Conservation (phyloP, 2,797 vertebrate genomes). For the Acanthurus leucopareius region DNA sequence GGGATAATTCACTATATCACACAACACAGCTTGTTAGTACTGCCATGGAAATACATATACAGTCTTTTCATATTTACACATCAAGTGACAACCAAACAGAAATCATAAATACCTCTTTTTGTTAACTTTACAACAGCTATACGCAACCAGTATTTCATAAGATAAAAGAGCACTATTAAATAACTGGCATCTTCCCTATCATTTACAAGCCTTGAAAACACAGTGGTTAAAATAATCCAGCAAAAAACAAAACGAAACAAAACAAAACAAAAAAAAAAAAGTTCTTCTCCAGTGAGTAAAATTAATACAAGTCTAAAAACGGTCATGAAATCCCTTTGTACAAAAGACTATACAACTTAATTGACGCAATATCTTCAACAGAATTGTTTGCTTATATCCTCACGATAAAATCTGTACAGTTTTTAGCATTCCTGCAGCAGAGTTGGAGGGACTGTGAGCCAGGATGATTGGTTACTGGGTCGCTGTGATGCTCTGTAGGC, state of each 20-base stretch:
- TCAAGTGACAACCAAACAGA: constrained; percentile 85
- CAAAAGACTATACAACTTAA: constrained; percentile 92
- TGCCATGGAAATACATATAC: constrained; percentile 89
- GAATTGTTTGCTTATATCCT: constrained; percentile 73
- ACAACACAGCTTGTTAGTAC: constrained; percentile 90
- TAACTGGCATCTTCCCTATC: constrained; percentile 88
- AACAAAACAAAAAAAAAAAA: constrained; percentile 54
- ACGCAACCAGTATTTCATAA: constrained; percentile 82
- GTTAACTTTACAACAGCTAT: constrained; percentile 91
- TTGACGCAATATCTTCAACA: constrained; percentile 82
- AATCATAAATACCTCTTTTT: constrained; percentile 90
- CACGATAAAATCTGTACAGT: constrained; percentile 81
- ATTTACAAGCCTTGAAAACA: constrained; percentile 85
- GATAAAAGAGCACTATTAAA: constrained; percentile 88
- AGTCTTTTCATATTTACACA: constrained; percentile 90
- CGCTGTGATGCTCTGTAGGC: constrained; percentile 62
- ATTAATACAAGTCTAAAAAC: constrained; percentile 84
- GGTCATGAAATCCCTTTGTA: constrained; percentile 89
- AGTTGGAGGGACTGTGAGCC: constrained; percentile 77
- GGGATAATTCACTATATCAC: constrained; percentile 88
- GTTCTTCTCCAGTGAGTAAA: constrained; percentile 87
- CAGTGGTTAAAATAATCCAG: constrained; percentile 89
- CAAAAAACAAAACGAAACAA: constrained; percentile 71
- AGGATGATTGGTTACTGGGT: constrained; percentile 63
- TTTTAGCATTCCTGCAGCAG: constrained; percentile 77